A percentile compares a stretch with the other conserved stretches of the same genome.
Evolutionary conservation across 2,888 invertebrate species (phyloP).

Genomic region (Cephus spinipes): DNA sequence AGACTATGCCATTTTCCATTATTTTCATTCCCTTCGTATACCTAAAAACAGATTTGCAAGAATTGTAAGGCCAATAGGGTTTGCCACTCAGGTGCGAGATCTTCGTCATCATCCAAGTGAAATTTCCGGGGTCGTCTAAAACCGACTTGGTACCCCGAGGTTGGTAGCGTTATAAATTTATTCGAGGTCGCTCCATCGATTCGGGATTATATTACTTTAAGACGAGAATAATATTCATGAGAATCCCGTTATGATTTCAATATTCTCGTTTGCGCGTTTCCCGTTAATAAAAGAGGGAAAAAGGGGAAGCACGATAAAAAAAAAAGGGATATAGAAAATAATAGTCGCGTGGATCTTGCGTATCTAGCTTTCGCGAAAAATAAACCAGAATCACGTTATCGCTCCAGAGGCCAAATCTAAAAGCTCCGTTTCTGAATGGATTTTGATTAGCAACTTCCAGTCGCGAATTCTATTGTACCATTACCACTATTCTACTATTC

Average conservation of each 20-base stretch:
- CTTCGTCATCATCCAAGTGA: slow-evolving; percentile 35
- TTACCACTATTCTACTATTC: neutral
- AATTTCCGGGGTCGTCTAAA: slow-evolving; percentile 25
- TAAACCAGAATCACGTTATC: neutral
- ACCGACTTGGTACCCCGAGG: neutral
- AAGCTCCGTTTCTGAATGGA: neutral
- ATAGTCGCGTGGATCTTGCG: neutral
- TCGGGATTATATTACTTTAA: slow-evolving; percentile 62
- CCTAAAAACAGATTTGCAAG: neutral
- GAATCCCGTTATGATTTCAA: slow-evolving; percentile 60
- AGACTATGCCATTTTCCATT: neutral
- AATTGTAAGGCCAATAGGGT: neutral
- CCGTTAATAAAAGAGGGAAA: neutral
- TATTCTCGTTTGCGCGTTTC: slow-evolving; percentile 38
- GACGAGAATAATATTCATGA: slow-evolving; percentile 63
- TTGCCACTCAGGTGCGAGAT: slow-evolving; percentile 33
- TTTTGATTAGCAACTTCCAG: neutral
- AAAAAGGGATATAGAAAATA: neutral
- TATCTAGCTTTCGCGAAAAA: neutral
- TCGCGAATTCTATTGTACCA: neutral
- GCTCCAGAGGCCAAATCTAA: neutral
- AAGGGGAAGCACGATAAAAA: neutral
- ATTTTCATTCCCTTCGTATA: neutral
- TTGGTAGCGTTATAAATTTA: slow-evolving; percentile 44
- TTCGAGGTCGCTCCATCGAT: slow-evolving; percentile 59